These are phyloP conservation scores for Tridacna crocea DNA, from an alignment of 2,888 invertebrate species.

Conservation along the genomic window DNA sequence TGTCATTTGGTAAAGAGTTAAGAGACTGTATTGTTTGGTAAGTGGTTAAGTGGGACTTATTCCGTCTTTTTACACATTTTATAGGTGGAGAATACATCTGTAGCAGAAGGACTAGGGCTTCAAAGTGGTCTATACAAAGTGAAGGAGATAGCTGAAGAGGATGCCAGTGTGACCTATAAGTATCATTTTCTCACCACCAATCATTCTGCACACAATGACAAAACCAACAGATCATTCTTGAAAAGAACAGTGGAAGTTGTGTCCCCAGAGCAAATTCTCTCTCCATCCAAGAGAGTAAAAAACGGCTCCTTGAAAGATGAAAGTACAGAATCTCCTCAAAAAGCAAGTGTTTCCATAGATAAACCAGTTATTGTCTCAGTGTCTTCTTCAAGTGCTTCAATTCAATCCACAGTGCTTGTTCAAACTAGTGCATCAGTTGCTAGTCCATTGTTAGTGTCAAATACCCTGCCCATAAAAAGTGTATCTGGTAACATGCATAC, in stretches of 20 bases:
- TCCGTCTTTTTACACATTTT: constrained; percentile 5
- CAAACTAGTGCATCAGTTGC: not conserved
- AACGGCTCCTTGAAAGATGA: constrained; percentile 24
- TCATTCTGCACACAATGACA: constrained; percentile 38
- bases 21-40: too few species aligned
- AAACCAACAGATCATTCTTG: constrained; percentile 49
- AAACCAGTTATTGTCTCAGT: not conserved
- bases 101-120: constrained; percentile 73
- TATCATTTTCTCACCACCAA: constrained; percentile 66
- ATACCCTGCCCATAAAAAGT: not conserved
- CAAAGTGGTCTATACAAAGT: constrained; percentile 72
- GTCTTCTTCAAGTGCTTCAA: not conserved
- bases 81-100: constrained; percentile 71
- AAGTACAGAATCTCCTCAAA: not conserved
- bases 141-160: constrained; percentile 71
- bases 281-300: constrained; percentile 54
- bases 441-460: not conserved
- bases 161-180: constrained; percentile 65
- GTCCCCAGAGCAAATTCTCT: constrained; percentile 64
- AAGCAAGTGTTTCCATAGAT: not conserved
- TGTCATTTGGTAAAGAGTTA: too few species aligned
- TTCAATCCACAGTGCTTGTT: not conserved
- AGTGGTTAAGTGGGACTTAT: too few species aligned
- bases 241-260: constrained; percentile 69
- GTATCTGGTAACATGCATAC: not conserved